Percentiles rank a stretch among this genome's conserved stretches.
Conservation (phyloP, 2,113 vertebrate genomes). For the Scytalopus superciliaris region DNA sequence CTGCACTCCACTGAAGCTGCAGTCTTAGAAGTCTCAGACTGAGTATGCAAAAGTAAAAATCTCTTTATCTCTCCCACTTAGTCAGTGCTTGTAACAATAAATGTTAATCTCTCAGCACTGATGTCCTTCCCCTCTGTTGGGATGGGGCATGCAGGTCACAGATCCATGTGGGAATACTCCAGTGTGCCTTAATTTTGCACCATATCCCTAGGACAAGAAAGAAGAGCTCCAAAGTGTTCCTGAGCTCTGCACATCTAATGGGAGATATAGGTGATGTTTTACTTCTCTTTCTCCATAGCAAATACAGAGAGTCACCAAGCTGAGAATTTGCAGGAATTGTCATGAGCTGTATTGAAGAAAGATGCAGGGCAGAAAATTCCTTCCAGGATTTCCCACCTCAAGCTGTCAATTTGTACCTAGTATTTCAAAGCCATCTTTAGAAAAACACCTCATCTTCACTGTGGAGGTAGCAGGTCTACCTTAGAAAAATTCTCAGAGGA, state of each 20-base stretch:
- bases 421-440: background rate
- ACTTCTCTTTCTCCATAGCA: background rate
- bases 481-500: background rate
- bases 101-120: background rate
- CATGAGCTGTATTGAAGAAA: background rate
- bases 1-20: background rate
- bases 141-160: background rate
- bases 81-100: background rate
- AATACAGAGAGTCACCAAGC: background rate
- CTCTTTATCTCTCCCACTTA: background rate
- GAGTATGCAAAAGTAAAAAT: background rate
- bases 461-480: background rate
- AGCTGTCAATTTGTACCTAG: background rate
- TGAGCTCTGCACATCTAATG: background rate
- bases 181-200: background rate
- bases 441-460: background rate
- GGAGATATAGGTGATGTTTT: background rate
- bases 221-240: background rate
- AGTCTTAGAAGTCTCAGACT: background rate
- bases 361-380: background rate
- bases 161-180: too few relatives aligned
- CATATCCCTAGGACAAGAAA: background rate
- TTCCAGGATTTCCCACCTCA: background rate
- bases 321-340: background rate
- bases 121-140: background rate